These are phyloP conservation scores for Scaptomyza pallida DNA, from an alignment of 1,140 invertebrate genomes.

Conservation along the genomic window DNA sequence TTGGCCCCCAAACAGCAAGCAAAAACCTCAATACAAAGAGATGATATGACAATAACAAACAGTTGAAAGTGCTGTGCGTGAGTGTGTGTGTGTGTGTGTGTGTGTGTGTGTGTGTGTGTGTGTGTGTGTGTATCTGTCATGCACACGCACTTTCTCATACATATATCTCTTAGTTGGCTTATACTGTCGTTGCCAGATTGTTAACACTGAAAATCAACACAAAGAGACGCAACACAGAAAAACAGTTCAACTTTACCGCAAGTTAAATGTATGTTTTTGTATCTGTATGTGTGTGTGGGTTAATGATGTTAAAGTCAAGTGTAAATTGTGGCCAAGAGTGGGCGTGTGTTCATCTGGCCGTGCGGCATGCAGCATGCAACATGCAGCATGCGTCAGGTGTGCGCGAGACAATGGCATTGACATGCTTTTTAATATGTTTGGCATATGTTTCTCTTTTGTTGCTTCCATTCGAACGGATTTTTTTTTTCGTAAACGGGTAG, in stretches of 20 bases:
- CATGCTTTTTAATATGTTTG: slow-evolving; percentile 56
- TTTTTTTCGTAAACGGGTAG: background rate
- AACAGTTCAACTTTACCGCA: slow-evolving; percentile 17
- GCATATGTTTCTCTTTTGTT: slow-evolving; percentile 44
- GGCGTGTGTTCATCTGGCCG: background rate
- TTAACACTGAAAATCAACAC: slow-evolving; percentile 12
- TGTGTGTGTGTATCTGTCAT: background rate
- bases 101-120: no score
- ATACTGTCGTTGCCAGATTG: slow-evolving; percentile 22
- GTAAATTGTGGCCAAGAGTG: slow-evolving; percentile 45
- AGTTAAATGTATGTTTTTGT: slow-evolving; percentile 10
- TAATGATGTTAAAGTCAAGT: slow-evolving; percentile 55
- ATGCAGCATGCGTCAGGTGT: background rate
- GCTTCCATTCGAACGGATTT: background rate
- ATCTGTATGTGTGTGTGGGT: slow-evolving; percentile 24
- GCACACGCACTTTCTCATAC: slow-evolving; percentile 1
- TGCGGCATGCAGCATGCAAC: background rate
- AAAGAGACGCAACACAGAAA: slow-evolving; percentile 6
- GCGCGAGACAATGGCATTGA: slow-evolving; percentile 39
- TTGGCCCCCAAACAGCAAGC: background rate
- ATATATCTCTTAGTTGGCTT: slow-evolving; percentile 12
- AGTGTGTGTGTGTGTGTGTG: no score
- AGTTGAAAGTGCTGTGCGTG: slow-evolving; percentile 35
- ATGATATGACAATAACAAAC: slow-evolving; percentile 36
- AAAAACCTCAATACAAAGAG: background rate